Percentiles rank a stretch among this genome's conserved stretches.
phyloP scores from a whole-genome alignment of 92 coral and sea anemone species.

The Micromussa lordhowensis region DNA sequence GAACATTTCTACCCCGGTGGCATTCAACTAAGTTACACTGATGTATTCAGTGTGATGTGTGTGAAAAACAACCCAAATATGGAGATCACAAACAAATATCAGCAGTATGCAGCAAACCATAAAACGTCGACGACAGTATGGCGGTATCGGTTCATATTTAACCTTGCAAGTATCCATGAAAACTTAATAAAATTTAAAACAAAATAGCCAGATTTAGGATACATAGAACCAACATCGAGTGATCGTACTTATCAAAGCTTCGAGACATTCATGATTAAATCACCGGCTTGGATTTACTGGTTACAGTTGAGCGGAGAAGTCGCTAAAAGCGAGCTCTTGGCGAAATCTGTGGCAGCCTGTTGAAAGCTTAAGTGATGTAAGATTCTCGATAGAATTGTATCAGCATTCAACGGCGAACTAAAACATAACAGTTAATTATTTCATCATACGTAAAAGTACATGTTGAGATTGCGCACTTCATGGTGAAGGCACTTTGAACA shows the following conservation, averaged over 20 bases:
- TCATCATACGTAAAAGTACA: neutral
- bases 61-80: neutral
- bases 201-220: neutral
- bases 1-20: neutral
- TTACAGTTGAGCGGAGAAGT: neutral
- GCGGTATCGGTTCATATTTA: neutral
- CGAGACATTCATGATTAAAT: neutral
- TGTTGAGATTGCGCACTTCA: neutral
- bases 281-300: neutral
- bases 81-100: neutral
- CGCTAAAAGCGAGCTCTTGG: neutral
- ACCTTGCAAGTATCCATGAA: neutral
- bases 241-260: neutral
- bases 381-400: neutral
- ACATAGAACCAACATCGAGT: neutral
- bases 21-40: neutral
- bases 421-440: neutral
- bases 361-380: neutral
- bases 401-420: neutral
- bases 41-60: neutral
- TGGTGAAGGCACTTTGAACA: neutral
- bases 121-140: neutral
- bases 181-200: neutral
- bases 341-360: neutral
- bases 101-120: neutral